Conservation (phyloP, 2,797 vertebrate genomes). For the Lithobates sylvaticus region DNA sequence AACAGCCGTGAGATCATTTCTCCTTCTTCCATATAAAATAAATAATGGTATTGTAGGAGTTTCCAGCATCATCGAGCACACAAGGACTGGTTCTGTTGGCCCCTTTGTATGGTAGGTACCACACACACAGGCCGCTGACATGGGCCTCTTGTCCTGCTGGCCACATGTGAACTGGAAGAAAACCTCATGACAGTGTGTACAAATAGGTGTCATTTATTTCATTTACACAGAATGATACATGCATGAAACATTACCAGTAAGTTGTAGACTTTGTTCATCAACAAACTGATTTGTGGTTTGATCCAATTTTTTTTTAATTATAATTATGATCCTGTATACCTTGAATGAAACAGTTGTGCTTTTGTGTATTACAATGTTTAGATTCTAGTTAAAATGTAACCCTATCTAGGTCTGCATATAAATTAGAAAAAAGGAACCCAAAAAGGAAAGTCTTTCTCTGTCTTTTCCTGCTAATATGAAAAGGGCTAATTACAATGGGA, state of each 20-base stretch:
- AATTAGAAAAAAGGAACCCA: conserved; percentile 36
- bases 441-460: conserved; percentile 17
- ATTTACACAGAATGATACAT: conserved; percentile 61
- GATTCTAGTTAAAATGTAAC: conserved; percentile 33
- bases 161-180: conserved; percentile 41
- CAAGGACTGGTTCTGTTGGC: conserved; percentile 6
- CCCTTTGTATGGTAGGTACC: background rate
- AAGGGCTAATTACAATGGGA: conserved; percentile 34
- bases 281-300: conserved; percentile 37
- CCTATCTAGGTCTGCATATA: conserved; percentile 15
- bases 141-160: background rate
- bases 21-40: conserved; percentile 25
- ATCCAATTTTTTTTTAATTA: conserved; percentile 14
- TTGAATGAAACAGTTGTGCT: conserved; percentile 54
- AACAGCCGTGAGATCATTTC: conserved; percentile 20
- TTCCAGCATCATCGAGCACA: conserved; percentile 1
- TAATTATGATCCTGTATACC: conserved; percentile 32
- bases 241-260: conserved; percentile 55
- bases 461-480: conserved; percentile 33
- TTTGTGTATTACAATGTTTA: conserved; percentile 47
- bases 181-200: conserved; percentile 21
- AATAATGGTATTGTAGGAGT: conserved; percentile 13
- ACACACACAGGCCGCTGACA: conserved; percentile 3
- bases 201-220: conserved; percentile 58
- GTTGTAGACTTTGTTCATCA: conserved; percentile 36